These are phyloP conservation scores for Drosophila ananassae DNA, from an alignment of 1,140 invertebrate genomes.

Conservation along the genomic window DNA sequence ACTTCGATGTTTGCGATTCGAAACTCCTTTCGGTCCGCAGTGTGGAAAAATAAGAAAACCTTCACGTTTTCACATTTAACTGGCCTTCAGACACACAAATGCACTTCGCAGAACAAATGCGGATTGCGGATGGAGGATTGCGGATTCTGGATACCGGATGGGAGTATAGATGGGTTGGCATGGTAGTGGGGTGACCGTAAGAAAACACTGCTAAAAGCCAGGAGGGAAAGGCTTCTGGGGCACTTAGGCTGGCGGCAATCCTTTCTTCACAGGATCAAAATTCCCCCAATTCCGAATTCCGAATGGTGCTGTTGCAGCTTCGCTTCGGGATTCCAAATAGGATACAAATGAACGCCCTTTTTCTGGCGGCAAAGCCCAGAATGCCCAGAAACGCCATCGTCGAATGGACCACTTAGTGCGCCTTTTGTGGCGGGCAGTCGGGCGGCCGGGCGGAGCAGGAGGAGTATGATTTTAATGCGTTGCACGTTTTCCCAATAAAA, in stretches of 20 bases:
- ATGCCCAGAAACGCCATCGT: constrained; percentile 22
- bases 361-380: constrained; percentile 1
- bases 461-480: constrained; percentile 55
- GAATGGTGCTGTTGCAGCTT: constrained; percentile 15
- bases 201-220: constrained; percentile 35
- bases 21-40: constrained; percentile 16
- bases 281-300: constrained; percentile 29
- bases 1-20: constrained; percentile 11
- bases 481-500: constrained; percentile 77
- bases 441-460: constrained; percentile 14
- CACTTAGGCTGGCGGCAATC: constrained; percentile 47
- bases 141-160: background rate
- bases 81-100: constrained; percentile 32
- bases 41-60: background rate
- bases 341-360: constrained; percentile 57
- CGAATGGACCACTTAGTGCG: constrained; percentile 73
- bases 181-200: constrained; percentile 7
- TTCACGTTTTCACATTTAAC: constrained; percentile 8
- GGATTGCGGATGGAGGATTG: background rate
- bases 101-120: constrained; percentile 26
- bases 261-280: constrained; percentile 48
- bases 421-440: constrained; percentile 35
- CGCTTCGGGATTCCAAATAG: constrained; percentile 41
- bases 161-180: background rate
- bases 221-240: constrained; percentile 11